These are phyloP conservation scores for Caenorhabditis uteleia DNA, from an alignment of 2,888 invertebrate genomes.

Conservation along the genomic window DNA sequence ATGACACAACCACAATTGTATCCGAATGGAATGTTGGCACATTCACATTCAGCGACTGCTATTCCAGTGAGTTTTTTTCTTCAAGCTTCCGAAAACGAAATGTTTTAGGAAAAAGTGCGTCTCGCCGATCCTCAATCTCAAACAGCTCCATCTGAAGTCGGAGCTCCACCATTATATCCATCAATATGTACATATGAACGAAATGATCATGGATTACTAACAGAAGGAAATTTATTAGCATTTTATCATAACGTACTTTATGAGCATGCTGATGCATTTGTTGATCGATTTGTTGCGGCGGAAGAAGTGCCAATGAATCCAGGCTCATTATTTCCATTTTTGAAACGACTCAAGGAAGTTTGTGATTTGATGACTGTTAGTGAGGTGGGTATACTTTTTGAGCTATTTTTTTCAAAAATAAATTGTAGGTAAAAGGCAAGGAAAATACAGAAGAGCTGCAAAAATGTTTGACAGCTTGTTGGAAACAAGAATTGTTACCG, in stretches of 20 bases:
- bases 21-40: constrained; percentile 13
- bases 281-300: constrained; percentile 58
- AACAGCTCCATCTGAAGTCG: constrained; percentile 3
- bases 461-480: constrained; percentile 47
- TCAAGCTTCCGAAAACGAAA: no score
- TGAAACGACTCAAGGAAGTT: constrained; percentile 49
- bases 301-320: constrained; percentile 52
- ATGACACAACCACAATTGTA: constrained; percentile 29
- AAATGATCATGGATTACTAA: constrained; percentile 55
- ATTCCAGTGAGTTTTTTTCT: no score
- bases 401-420: neutral
- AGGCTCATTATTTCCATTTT: constrained; percentile 51
- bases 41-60: constrained; percentile 20
- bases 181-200: constrained; percentile 68
- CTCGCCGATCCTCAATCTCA: constrained; percentile 8
- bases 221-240: constrained; percentile 56
- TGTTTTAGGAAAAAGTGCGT: constrained; percentile 16
- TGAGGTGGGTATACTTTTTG: neutral
- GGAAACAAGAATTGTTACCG: constrained; percentile 46
- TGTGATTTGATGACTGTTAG: constrained; percentile 40
- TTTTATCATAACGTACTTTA: constrained; percentile 65
- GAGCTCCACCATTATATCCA: constrained; percentile 53
- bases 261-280: constrained; percentile 63
- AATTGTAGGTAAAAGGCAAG: constrained; percentile 23
- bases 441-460: constrained; percentile 42